Evolutionary conservation across 2,888 invertebrate species (phyloP), one percentile per base, ranked within the genome.

Genomic region (Philaethria dido): DNA sequence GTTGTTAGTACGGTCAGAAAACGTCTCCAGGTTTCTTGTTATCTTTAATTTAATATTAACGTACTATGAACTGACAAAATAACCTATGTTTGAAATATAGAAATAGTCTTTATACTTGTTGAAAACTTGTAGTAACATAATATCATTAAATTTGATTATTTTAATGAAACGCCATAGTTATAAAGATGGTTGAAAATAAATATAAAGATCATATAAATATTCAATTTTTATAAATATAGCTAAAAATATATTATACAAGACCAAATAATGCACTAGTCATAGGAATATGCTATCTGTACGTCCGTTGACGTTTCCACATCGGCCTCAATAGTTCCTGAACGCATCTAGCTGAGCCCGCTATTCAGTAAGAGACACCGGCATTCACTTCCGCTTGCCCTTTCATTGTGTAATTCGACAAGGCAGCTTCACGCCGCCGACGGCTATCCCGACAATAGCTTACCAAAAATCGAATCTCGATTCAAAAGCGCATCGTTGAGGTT

Each of bases 401-500:
- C 86, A 88, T 91, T 89, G 89, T 87, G 78, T 87, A 86, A 90
- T 87, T 83, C 80, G 85, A 83, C 86, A 85, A 85, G 86, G 83
- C 84, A 85, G 85, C 83, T 85, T 81, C 86, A 80, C 86, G 82
- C 85, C 77, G 78, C 89, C 89, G 89, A 86, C 84, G 88, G 90
- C 87, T 88, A 86, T 84, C 69, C 74, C 81, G 82, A 91, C 91
- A 92, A 92, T 86, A 75, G 81, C 76, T 77, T 82, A 79, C 87
- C 87, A 89, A 88, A 89, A 88, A 89, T 89, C 88, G 87, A 86
- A 90, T 87, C 87, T 78, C 80, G 82, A 90, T 90, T 90, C 89
- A 92, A 92, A 92, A 91, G 92, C 86, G 88, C 92, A 92, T 92
- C 92, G 92, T 90, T 92, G 92, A 92, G 92, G 92, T 92, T 92